Evolutionary conservation across 2,888 invertebrate species (phyloP), one percentile per base, ranked within the genome.

Genomic region (Heteromyza rotundicornis): DNA sequence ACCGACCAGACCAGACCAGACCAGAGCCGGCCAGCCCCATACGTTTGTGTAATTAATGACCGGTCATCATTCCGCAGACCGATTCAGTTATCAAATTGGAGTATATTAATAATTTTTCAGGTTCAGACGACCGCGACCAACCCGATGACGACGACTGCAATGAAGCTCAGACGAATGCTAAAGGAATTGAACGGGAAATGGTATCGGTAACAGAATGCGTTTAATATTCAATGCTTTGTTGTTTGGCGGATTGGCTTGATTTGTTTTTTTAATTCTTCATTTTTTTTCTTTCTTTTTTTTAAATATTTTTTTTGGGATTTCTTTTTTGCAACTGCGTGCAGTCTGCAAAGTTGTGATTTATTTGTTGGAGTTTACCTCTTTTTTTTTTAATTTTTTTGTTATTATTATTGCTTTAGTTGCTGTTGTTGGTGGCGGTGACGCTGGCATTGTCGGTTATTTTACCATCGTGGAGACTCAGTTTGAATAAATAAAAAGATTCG

Each of bases 41-140:
- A 23, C 27, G 27, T 47, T 62, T 63, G 63, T 63, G 65, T 63
- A 67, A 70, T 68, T 68, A 65, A 69, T 68, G 68, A 60, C 59
- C 47, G 62, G 63, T 69, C 65, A 67, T 68, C 66, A 63, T 64
- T 67, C 64, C 49, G 64, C 67, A 57, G 63, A 64, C 55, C 40
- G 64, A 55, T 58, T 63, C 62, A 55, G 49, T 49, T 63, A 24
- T 68, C 63, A 59, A 62, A 65, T 67, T 56, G 49, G 51, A 53
- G 32, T 57, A 36, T 60, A 67, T 67, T 64, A 56, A 59, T 63
- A 24, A 51, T 50, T 50, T 60, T 32, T 59, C 40, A 12, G 19
- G 23, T 24, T n/a, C 51, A 12, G 24, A 24, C 51, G n/a, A n/a
- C n/a, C n/a, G n/a, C n/a, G n/a, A n/a, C n/a, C n/a, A n/a, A n/a